These are phyloP conservation scores for Calliphora vomitoria DNA, from an alignment of 2,888 invertebrate genomes.

Conservation along the genomic window DNA sequence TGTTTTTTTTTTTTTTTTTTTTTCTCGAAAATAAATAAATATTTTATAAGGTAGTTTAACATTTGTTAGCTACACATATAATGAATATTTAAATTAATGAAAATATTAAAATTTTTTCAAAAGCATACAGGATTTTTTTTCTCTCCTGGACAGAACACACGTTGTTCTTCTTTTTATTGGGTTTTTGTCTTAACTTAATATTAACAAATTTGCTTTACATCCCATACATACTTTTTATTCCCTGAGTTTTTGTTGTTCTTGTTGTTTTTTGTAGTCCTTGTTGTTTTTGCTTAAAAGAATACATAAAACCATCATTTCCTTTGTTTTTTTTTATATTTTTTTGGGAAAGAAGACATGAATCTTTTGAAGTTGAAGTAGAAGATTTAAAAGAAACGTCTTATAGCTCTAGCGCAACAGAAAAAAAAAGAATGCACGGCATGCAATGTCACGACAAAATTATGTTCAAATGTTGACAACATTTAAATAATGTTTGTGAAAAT, in stretches of 20 bases:
- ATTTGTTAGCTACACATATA: conserved; percentile 38
- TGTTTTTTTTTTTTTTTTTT: neutral
- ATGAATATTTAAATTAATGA: conserved; percentile 61
- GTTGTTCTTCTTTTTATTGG: conserved; percentile 19
- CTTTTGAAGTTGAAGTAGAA: conserved; percentile 59
- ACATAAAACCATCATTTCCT: conserved; percentile 64
- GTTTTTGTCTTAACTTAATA: conserved; percentile 47
- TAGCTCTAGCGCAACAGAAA: conserved; percentile 13
- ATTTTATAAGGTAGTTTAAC: conserved; percentile 21
- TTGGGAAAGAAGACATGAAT: conserved; percentile 61
- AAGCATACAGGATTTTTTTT: neutral
- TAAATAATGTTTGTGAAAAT: conserved; percentile 77
- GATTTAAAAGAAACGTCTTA: conserved; percentile 60
- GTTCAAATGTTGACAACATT: conserved; percentile 79
- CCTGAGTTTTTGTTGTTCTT: conserved; percentile 19
- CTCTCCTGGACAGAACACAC: neutral
- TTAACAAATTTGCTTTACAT: conserved; percentile 68
- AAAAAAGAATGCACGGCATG: conserved; percentile 78
- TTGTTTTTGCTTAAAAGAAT: conserved; percentile 36
- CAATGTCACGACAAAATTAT: conserved; percentile 81
- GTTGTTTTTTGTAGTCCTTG: conserved; percentile 47
- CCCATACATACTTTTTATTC: conserved; percentile 56
- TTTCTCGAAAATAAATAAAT: conserved; percentile 8
- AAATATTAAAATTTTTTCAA: conserved; percentile 44
- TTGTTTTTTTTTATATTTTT: conserved; percentile 26